Evolutionary conservation across 2,797 vertebrate genomes (phyloP), one percentile per base, ranked within the genome.

Genomic region (Pogonophryne albipinna): DNA sequence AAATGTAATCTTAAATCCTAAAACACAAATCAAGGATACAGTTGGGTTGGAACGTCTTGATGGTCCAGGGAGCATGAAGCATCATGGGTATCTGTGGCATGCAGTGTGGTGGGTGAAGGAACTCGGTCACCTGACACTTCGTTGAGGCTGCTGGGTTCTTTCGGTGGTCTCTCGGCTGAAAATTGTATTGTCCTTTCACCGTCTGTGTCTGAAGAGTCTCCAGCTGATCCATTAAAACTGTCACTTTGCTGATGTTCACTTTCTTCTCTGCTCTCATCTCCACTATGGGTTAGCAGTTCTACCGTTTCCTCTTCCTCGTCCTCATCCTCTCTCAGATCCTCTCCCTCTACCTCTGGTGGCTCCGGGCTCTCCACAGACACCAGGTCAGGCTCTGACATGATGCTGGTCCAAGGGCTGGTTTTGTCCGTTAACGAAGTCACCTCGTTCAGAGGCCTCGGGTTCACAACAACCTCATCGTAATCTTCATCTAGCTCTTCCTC

Each of bases 401-500:
- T 66, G 74, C 98, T 99, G 84, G 97, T 99, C 98, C 98, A 99
- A 15, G 97, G 97, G 57, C 97, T 99, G 41, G 97, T 99, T 93
- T 84, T 96, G 76, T 98, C 98, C 0, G 97, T 99, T 62, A 95
- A 0, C 1, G 94, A 95, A 0, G 96, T 98, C 46, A 99, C 80
- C 71, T 99, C 98, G 23, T 99, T 99, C 4, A 99, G 95, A 66
- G 94, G 76, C 60, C 90, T 94, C 7, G 96, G 97, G 20, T 97
- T 95, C 75, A 99, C 87, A 16, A 99, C 53, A 0, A 95, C 95
- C 90, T 97, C 97, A 20, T 99, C 97, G 0, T 96, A 99, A 57
- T 97, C 97, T 42, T 94, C 96, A 3, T 96, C 95, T 0, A 90
- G 89, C 0, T 89, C 84, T 0, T 80, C 71, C 2, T 20, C 23